Evolutionary conservation across 2,888 invertebrate genomes (phyloP), one percentile per base, ranked within the genome.

Genomic region (Ligdia adustata): DNA sequence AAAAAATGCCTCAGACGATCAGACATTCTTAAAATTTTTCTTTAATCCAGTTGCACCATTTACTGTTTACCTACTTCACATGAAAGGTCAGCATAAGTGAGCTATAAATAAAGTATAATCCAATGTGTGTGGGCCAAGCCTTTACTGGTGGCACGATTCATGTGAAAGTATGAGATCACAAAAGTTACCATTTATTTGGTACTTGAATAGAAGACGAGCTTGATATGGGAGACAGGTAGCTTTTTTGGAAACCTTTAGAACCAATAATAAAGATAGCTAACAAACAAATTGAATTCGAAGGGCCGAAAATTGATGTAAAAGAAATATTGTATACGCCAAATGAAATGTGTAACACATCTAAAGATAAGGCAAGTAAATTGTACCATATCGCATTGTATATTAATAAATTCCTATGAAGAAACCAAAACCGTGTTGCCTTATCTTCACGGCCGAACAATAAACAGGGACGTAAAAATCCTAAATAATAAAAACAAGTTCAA

Each of bases 91-190:
- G 64, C 57, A 62, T 71, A 75, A 78, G 80, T 75, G 69, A 68
- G 77, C 79, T 74, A 86, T 87, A 85, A 86, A 85, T 86, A 86
- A 78, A 76, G 80, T 82, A 79, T 83, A 84, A 83, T 78, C 75
- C 79, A 78, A 79, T 81, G 82, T 83, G 87, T 86, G 86, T 86
- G 87, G 85, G 82, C 82, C 62, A 57, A 55, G 64, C 77, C 79
- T 75, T 79, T 79, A 76, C 73, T 71, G 66, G 75, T 61, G 74
- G 76, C 70, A 68, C 68, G 72, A 69, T 68, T 69, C 77, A 79
- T 83, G 80, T 73, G 78, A 81, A 80, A 71, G 69, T 69, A 65
- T 61, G 52, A 57, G 65, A 74, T 71, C 73, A 81, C 78, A 76
- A 79, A 78, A 60, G 68, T 64, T 69, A 61, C 69, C 74, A 42